Conservation (phyloP, 2,797 vertebrate species). For the Erpetoichthys calabaricus region DNA sequence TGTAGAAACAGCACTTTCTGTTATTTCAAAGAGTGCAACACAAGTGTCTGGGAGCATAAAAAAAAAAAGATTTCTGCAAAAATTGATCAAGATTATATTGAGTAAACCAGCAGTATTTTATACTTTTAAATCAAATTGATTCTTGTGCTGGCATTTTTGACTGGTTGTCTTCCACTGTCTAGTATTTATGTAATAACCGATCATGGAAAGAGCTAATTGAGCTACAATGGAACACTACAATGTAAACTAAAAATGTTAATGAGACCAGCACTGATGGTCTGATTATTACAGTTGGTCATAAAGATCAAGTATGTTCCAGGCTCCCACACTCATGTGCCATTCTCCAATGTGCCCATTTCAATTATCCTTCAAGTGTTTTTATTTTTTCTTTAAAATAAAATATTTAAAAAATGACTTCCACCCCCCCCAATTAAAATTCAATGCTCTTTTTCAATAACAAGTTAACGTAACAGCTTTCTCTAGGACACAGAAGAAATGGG, state of each 20-base stretch:
- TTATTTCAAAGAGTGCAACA: too few species aligned
- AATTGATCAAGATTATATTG: too few species aligned
- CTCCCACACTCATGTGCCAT: slow-evolving; percentile 57
- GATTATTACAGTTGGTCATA: slow-evolving; percentile 88
- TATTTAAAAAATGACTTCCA: slow-evolving; percentile 18
- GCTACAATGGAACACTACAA: slow-evolving; percentile 48
- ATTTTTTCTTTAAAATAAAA: too few species aligned
- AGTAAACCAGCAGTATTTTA: too few species aligned
- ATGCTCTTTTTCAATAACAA: slow-evolving; percentile 51
- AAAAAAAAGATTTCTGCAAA: too few species aligned
- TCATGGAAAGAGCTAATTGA: slow-evolving; percentile 25
- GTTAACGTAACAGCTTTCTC: slow-evolving; percentile 37
- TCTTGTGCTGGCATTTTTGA: too few species aligned
- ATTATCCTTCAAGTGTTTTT: slow-evolving; percentile 75
- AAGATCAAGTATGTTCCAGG: slow-evolving; percentile 88
- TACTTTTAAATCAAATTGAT: too few species aligned
- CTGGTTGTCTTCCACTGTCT: slow-evolving; percentile 30
- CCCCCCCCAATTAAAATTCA: slow-evolving; percentile 43
- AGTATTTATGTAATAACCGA: slow-evolving; percentile 23
- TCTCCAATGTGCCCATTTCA: slow-evolving; percentile 61
- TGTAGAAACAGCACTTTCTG: too few species aligned
- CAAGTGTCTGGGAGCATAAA: too few species aligned
- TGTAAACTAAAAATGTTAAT: slow-evolving; percentile 51
- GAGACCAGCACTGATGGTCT: slow-evolving; percentile 43
- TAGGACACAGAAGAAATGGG: slow-evolving; percentile 97